Percentiles rank a stretch among this genome's conserved stretches.
phyloP scores from a whole-genome alignment of 2,113 vertebrate genomes.

The Epinephelus lanceolatus region DNA sequence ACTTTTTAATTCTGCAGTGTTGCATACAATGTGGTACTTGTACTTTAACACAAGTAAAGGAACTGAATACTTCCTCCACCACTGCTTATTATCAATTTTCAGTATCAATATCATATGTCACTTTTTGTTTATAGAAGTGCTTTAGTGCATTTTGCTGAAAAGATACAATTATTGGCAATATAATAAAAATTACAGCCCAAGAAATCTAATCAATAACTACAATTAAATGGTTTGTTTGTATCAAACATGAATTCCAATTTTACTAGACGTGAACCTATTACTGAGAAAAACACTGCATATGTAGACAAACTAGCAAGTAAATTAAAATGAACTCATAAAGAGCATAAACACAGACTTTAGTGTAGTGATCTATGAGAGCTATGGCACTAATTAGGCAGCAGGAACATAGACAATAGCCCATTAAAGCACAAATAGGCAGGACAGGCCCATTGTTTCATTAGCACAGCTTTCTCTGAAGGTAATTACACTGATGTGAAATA shows the following conservation, averaged over 20 bases:
- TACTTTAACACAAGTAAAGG: no score
- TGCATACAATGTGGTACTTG: no score
- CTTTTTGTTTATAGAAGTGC: neutral
- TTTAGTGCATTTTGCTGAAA: neutral
- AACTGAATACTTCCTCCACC: no score
- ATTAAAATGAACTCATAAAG: constrained; percentile 61
- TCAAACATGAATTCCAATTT: no score
- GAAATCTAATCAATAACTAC: constrained; percentile 1
- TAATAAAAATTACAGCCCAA: neutral
- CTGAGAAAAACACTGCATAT: constrained; percentile 30
- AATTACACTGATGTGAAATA: constrained; percentile 83
- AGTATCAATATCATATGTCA: neutral
- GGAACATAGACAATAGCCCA: constrained; percentile 76
- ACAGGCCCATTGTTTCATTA: constrained; percentile 82
- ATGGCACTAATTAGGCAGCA: constrained; percentile 75
- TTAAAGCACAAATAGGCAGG: constrained; percentile 78
- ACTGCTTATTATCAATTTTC: no score
- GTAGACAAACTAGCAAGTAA: constrained; percentile 19
- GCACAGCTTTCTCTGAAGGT: constrained; percentile 72
- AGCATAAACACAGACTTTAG: constrained; percentile 63
- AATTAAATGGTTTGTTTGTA: constrained; percentile 20
- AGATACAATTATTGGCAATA: neutral
- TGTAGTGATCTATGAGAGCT: constrained; percentile 53
- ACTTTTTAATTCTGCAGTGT: no score
- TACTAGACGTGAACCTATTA: constrained; percentile 21